Evolutionary conservation across 1,140 invertebrate genomes (phyloP).

Genomic region (Orius insidiosus): DNA sequence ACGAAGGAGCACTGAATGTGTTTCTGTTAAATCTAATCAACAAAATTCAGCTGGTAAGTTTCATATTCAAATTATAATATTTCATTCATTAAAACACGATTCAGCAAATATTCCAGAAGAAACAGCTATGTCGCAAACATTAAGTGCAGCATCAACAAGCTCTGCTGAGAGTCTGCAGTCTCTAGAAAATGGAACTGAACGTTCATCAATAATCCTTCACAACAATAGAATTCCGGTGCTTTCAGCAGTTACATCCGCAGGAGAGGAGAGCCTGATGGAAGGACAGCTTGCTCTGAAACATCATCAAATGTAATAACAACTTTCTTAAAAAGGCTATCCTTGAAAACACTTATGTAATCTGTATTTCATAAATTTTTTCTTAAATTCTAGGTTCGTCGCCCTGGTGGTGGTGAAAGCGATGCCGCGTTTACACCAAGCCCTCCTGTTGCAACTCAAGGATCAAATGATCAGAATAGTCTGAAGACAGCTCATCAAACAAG

Average conservation of each 20-base stretch:
- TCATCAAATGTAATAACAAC: slow-evolving; percentile 21
- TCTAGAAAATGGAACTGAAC: slow-evolving; percentile 43
- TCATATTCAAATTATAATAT: not conserved
- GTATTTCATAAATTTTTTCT: not conserved
- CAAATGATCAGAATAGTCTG: slow-evolving; percentile 32
- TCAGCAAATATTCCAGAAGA: not conserved
- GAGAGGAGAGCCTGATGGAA: slow-evolving; percentile 75
- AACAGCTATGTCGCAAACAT: slow-evolving; percentile 44
- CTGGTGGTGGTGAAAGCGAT: slow-evolving; percentile 54
- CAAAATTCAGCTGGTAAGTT: no score
- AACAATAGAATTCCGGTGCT: slow-evolving; percentile 16
- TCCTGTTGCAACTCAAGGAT: slow-evolving; percentile 40
- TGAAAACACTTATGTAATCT: no score
- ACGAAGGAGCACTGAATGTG: no score
- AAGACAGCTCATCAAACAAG: slow-evolving; percentile 58
- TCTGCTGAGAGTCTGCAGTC: slow-evolving; percentile 58
- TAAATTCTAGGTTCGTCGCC: slow-evolving; percentile 19
- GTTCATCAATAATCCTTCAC: slow-evolving; percentile 29
- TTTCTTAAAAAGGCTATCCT: not conserved
- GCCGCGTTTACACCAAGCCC: slow-evolving; percentile 73
- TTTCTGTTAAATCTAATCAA: no score
- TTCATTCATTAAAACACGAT: not conserved
- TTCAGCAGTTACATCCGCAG: slow-evolving; percentile 58
- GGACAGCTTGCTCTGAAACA: slow-evolving; percentile 42
- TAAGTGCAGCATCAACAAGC: slow-evolving; percentile 71